Base-by-base conservation (phyloP, 1,140 invertebrate species). In the Drosophila santomea region DNA sequence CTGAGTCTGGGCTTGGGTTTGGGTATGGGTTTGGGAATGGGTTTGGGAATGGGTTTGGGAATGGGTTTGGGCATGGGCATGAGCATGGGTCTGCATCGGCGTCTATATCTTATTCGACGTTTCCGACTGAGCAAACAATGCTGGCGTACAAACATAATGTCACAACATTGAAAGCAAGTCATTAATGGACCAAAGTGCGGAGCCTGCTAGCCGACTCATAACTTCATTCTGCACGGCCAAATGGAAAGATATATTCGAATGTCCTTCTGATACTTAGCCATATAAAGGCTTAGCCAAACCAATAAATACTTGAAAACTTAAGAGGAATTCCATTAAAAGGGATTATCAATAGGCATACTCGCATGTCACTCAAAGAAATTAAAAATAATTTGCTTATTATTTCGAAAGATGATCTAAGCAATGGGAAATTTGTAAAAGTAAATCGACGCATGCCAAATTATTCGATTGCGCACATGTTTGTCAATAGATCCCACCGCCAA, bases 111-210 rank as follows among this genome's bases (percentile, higher is more conserved):
- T 58, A 23, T n/a, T 4, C 48, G 52, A 78, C 74, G 61, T 71
- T 69, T 78, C 67, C 54, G 44, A 51, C 61, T 64, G 60, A 25
- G 69, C 80, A 89, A 88, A 89, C 82, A 86, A 64, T 59, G 66
- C 79, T 35, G 50, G 44, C 57, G 51, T 48, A 54, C 79, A 88
- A 86, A 88, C 84, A 88, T 61, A 69, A 83, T 80, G 84, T 80
- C 79, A 86, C 83, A 89, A 71, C 83, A 89, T 89, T 79, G 72
- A 79, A 83, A 88, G 79, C 84, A 83, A 88, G 66, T 88, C 83
- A 88, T 89, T 86, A 86, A 89, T 83, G 84, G 67, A 77, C 57
- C 79, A 59, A 79, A 79, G 78, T 82, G 59, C 25, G 48, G 50
- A 32, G 45, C 58, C 69, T 75, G 15, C 39, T 55, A 28, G 20